phyloP scores from a whole-genome alignment of 1,140 invertebrate genomes.

The Leptinotarsa defecta region DNA sequence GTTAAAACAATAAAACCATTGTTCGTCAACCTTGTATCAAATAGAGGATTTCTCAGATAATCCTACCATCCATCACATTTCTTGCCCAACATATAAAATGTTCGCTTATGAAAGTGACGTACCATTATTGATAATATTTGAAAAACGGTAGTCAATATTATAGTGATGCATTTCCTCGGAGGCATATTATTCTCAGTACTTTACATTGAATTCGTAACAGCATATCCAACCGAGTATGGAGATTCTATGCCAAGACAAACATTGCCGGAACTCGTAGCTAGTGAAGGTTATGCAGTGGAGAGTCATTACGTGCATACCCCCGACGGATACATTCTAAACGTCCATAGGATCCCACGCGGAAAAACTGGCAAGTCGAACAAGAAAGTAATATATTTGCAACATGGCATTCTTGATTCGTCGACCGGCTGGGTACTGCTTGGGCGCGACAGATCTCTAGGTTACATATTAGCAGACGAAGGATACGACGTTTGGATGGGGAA shows the following conservation, averaged over 20 bases:
- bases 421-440: constrained; percentile 69
- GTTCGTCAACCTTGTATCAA: too few species aligned
- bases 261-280: constrained; percentile 29
- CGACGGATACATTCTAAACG: constrained; percentile 71
- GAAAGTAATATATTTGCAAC: constrained; percentile 64
- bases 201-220: background rate
- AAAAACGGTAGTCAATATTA: too few species aligned
- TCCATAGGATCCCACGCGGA: constrained; percentile 40
- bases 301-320: constrained; percentile 69
- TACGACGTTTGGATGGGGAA: constrained; percentile 82
- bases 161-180: background rate
- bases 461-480: constrained; percentile 69
- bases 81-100: too few species aligned
- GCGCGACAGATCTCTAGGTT: constrained; percentile 67
- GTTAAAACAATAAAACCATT: background rate
- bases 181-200: background rate
- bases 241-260: background rate
- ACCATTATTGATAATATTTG: too few species aligned
- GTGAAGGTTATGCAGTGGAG: constrained; percentile 59
- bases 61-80: too few species aligned
- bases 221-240: background rate
- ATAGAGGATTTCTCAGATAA: too few species aligned
- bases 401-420: constrained; percentile 71
- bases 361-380: constrained; percentile 54
- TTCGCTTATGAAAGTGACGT: too few species aligned